Evolutionary conservation across 2,888 invertebrate genomes (phyloP).

Genomic region (Sarcophaga carnaria): DNA sequence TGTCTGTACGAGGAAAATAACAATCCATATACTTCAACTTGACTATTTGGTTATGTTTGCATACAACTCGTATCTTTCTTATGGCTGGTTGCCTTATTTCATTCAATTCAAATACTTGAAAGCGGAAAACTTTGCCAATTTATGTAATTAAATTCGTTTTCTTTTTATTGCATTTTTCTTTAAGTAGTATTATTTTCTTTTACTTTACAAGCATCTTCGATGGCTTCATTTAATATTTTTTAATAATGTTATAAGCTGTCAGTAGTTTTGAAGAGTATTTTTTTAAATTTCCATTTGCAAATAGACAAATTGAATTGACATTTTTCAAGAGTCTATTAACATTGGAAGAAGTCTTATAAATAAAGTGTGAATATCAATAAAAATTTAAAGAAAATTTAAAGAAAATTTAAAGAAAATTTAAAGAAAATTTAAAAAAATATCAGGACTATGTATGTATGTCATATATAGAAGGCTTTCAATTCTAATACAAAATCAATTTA

Average conservation of each 20-base stretch:
- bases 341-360: no score
- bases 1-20: background rate
- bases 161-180: background rate
- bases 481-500: no score
- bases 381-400: no score
- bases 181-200: background rate
- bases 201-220: slow-evolving; percentile 2
- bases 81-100: slow-evolving; percentile 37
- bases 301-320: background rate
- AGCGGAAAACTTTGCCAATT: slow-evolving; percentile 53
- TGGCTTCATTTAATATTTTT: slow-evolving; percentile 36
- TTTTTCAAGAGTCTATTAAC: background rate
- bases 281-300: slow-evolving; percentile 1
- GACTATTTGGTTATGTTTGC: slow-evolving; percentile 32
- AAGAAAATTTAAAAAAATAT: no score
- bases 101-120: slow-evolving; percentile 51
- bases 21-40: slow-evolving; percentile 24
- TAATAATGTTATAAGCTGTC: slow-evolving; percentile 14
- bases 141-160: slow-evolving; percentile 37
- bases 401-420: no score
- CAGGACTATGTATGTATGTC: no score
- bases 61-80: background rate
- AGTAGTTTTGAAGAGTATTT: background rate
- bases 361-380: no score
- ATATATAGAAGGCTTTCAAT: no score